Evolutionary conservation across 2,888 invertebrate species (phyloP), one percentile per base, ranked within the genome.

Genomic region (Eupithecia vulgata): DNA sequence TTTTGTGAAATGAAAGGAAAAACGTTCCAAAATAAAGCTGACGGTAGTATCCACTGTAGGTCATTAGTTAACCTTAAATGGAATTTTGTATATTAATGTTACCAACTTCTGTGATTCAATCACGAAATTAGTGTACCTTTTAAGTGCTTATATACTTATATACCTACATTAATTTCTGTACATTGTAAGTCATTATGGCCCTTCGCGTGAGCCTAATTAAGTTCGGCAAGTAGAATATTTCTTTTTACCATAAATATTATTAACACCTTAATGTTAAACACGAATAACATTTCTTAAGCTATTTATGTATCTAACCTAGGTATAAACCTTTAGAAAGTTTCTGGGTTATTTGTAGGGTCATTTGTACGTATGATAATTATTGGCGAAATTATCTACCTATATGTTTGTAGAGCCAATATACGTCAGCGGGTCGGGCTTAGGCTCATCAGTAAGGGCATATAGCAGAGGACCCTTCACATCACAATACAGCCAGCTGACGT

Each of bases 401-500:
- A 61, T 65, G 40, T 40, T 68, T 35, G 15, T 40, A 80, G 71
- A 78, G 76, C 78, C 65, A 74, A 74, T 40, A 40, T 37, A 64
- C 25, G 69, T 59, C 72, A 59, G 59, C 57, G 3, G 10, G 21
- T 21, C 3, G 48, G 78, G 82, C 80, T 83, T 79, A 79, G 79
- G 76, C 79, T 76, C 79, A 80, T 76, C 81, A 86, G 21, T 25
- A 83, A 81, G 73, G 75, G 65, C 71, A 76, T 62, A 67, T 76
- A 64, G 21, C 62, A 15, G 52, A 80, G 78, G 71, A 68, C 74
- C 62, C 83, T 84, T 72, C 71, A 80, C 74, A 73, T 76, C 76
- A 82, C 84, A 84, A 82, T 81, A 78, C 76, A 77, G 71, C 72
- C 59, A 35, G 74, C 72, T 75, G 72, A 75, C 73, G 61, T 45